Percentiles rank a stretch among this genome's conserved stretches.
phyloP scores from a whole-genome alignment of 1,140 invertebrate genomes.

The Contarinia nasturtii region DNA sequence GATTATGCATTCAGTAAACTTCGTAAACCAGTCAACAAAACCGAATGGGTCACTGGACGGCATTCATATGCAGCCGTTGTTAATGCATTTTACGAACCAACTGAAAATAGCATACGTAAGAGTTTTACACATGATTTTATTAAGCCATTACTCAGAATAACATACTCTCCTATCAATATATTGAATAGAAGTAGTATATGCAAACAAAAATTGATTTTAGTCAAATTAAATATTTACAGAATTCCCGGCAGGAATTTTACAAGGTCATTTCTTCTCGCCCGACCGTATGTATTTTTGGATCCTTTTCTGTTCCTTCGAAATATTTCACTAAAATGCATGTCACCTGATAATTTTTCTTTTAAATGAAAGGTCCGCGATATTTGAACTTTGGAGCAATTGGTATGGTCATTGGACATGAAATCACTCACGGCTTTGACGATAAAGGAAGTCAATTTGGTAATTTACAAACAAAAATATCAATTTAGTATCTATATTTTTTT shows the following conservation, averaged over 20 bases:
- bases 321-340: no score
- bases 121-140: background rate
- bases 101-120: constrained; percentile 46
- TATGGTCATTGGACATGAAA: constrained; percentile 45
- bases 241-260: constrained; percentile 88
- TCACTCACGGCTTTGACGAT: constrained; percentile 46
- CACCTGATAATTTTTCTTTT: no score
- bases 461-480: constrained; percentile 83
- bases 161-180: constrained; percentile 1
- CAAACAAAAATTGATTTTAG: background rate
- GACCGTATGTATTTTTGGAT: constrained; percentile 11
- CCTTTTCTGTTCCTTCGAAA: no score
- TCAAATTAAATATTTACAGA: constrained; percentile 27
- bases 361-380: background rate
- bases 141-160: constrained; percentile 1
- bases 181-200: no score
- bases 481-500: constrained; percentile 53
- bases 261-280: constrained; percentile 65
- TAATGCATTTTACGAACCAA: constrained; percentile 96
- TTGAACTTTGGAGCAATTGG: constrained; percentile 39
- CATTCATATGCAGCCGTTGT: constrained; percentile 48
- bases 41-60: constrained; percentile 81
- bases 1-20: constrained; percentile 69
- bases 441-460: constrained; percentile 63
- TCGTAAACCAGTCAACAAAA: constrained; percentile 73